phyloP scores from a whole-genome alignment of 1,140 invertebrate species.

The Heliconius melpomene region DNA sequence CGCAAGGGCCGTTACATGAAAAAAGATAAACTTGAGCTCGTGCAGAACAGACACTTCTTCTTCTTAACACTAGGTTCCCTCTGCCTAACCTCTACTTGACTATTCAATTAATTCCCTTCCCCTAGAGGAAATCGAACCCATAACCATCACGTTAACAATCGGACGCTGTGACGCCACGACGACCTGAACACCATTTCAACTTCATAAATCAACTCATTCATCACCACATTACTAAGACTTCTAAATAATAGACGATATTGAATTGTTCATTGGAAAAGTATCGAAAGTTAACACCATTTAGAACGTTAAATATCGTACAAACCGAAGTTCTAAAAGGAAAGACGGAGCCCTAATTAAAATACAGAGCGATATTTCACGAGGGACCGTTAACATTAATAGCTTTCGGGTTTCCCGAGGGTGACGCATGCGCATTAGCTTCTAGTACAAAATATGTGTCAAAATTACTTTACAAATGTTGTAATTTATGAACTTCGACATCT shows the following conservation, averaged over 20 bases:
- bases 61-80: too few species aligned
- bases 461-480: slow-evolving; percentile 17
- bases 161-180: too few species aligned
- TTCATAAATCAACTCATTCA: background rate
- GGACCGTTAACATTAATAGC: slow-evolving; percentile 54
- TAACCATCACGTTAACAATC: too few species aligned
- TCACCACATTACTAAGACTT: background rate
- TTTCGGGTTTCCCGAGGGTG: slow-evolving; percentile 45
- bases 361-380: slow-evolving; percentile 54
- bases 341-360: slow-evolving; percentile 53
- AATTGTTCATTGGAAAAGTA: background rate
- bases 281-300: background rate
- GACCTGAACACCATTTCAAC: too few species aligned
- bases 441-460: slow-evolving; percentile 25
- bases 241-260: background rate
- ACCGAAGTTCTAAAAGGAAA: slow-evolving; percentile 32
- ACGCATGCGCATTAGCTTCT: slow-evolving; percentile 50
- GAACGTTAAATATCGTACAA: background rate
- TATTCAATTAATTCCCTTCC: too few species aligned
- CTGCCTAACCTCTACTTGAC: too few species aligned
- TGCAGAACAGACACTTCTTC: too few species aligned
- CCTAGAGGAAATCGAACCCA: too few species aligned
- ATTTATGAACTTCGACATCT: background rate
- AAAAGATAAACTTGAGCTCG: too few species aligned
- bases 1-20: background rate